Evolutionary conservation across 2,113 vertebrate species (phyloP), one percentile per base, ranked within the genome.

Genomic region (Perognathus longimembris): DNA sequence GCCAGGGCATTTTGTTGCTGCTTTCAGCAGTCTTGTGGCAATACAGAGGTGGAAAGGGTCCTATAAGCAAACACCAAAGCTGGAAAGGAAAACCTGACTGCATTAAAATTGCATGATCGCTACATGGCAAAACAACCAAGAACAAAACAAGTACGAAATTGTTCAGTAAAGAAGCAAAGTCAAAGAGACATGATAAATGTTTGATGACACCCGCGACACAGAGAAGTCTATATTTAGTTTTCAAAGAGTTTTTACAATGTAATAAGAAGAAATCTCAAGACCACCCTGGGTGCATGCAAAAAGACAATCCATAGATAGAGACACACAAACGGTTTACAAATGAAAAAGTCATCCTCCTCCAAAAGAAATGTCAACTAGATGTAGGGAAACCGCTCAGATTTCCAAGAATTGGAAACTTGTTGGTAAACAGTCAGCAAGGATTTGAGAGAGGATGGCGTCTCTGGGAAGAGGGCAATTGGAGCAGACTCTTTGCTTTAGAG

Each of bases 191-290:
- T 30, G 45, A 59, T 89, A 71, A 93, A 86, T 38, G 89, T 80
- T 94, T 88, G 82, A 7, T 75, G 77, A 77, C 28, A 80, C 24
- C 42, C 34, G 22, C 11, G 69, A 84, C 26, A 85, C 28, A 80
- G 32, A 38, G 40, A 79, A 42, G 42, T 26, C 63, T 69, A 38
- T 78, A 90, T 91, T 75, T 91, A 64, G 89, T 88, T 94, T 94
- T n/a, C 80, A 77, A 87, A 84, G 36, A 80, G 20, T 54, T 69
- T 85, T 90, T 61, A 38, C 17, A 89, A 89, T 88, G 77, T 90
- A 74, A 93, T 84, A 77, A 81, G 63, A 80, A 80, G 69, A 90
- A 89, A 63, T 20, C 67, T 84, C 70, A 79, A 64, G 59, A 75
- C 71, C 50, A 50, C 26, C 66, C 81, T 67, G 85, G 75, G 24